These are phyloP conservation scores for Dysdera silvatica DNA, from an alignment of 1,140 invertebrate species.

Conservation along the genomic window DNA sequence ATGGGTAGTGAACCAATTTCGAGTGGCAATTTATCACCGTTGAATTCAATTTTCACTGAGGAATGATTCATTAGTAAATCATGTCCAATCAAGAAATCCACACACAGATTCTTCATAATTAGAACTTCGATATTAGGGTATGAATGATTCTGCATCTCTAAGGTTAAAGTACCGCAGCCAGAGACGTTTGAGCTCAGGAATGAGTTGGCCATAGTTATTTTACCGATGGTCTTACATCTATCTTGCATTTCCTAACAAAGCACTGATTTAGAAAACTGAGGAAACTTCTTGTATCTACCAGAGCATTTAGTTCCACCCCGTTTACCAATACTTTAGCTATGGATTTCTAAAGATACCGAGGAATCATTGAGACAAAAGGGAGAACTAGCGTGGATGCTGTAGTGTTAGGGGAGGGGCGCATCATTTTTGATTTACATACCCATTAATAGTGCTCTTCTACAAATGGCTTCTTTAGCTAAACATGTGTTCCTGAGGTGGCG, in stretches of 20 bases:
- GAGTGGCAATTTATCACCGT: background rate
- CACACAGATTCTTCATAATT: background rate
- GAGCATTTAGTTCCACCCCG: background rate
- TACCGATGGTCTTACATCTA: background rate
- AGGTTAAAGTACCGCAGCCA: background rate
- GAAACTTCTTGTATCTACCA: background rate
- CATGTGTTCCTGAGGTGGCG: background rate
- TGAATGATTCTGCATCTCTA: background rate
- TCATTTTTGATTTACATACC: background rate
- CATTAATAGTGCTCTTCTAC: background rate
- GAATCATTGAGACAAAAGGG: background rate
- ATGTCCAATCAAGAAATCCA: background rate
- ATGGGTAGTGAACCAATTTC: background rate
- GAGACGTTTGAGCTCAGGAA: background rate
- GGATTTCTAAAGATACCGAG: background rate
- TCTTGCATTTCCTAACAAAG: background rate
- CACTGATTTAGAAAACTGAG: background rate
- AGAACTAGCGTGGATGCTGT: background rate
- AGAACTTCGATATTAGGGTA: background rate
- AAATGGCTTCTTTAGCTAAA: background rate
- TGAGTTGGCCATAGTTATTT: background rate
- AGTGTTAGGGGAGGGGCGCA: background rate
- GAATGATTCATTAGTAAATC: background rate
- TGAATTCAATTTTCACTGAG: background rate
- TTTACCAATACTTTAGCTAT: background rate